Percentiles rank a stretch among this genome's conserved stretches.
These are phyloP conservation scores for Otocyon megalotis DNA, from an alignment of 2,113 vertebrate species.

Conservation along the genomic window DNA sequence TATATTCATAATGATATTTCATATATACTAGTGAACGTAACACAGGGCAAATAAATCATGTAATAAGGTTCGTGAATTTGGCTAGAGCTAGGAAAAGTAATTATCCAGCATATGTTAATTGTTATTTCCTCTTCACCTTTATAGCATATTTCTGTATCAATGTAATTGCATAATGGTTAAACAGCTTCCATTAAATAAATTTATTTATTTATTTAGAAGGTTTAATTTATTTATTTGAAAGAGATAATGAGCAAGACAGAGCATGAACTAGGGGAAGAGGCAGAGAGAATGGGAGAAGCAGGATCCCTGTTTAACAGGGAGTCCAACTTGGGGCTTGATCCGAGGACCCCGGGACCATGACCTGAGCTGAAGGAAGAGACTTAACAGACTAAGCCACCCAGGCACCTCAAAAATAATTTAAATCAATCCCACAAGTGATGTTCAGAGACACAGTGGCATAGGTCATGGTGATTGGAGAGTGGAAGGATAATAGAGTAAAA, in stretches of 20 bases:
- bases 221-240: no score
- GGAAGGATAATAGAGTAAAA: background rate
- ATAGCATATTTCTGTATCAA: background rate
- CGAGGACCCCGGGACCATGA: no score
- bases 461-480: accelerated
- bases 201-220: no score
- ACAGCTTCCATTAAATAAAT: background rate
- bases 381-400: no score
- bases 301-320: no score
- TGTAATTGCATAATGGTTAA: background rate
- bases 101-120: background rate
- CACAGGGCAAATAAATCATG: background rate
- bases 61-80: background rate
- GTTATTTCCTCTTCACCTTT: background rate
- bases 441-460: background rate
- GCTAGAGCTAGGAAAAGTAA: background rate
- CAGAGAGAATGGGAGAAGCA: no score
- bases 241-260: no score
- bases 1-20: background rate
- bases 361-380: no score
- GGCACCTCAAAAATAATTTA: background rate
- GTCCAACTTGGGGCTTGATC: no score
- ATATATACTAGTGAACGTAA: background rate
- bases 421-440: background rate
- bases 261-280: no score